Base-by-base conservation (phyloP, 2,113 vertebrate genomes). In the Xenopus laevis region DNA sequence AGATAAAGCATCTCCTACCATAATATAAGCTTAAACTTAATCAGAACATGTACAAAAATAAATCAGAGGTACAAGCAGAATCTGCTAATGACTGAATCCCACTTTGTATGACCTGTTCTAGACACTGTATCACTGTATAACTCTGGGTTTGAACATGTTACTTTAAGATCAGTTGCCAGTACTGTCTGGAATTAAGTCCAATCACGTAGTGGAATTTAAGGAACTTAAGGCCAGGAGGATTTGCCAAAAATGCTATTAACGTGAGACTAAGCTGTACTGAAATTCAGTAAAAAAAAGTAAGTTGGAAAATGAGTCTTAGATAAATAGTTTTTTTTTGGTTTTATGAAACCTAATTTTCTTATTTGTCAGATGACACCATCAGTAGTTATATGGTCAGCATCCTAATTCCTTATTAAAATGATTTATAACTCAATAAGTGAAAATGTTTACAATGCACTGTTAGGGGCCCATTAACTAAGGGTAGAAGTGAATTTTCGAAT, bases 211-310 rank as follows among this genome's bases (percentile, higher is more conserved):
- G 57, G 66, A 69, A 62, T 55, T 69, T 47, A n/a, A n/a, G n/a
- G 69, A 76, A 69, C 66, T 64, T 45, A 23, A 21, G 50, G 59
- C 59, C 74, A 77, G 66, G 17, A 69, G 33, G 60, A 77, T 64
- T 64, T 77, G 74, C 67, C 74, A 77, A 77, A 77, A 77, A 70
- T 70, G 74, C 74, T 77, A 77, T 77, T 77, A 77, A 70, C 67
- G 59, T 70, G 74, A 77, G 7, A 18, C 62, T 77, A 77, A 77
- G 61, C 74, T 77, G 23, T 30, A 57, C 30, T 76, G 73, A 69
- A 69, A 76, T n/a, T 60, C 65, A 30, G 72, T 13, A 20, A 59
- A 18, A 18, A 58, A 50, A 68, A 74, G 73, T 40, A 69, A 50
- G 68, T 61, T 60, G 50, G 7, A 57, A 45, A 77, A 50, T 46